These are phyloP conservation scores for Peromyscus leucopus DNA, from an alignment of 2,113 vertebrate species.

Conservation along the genomic window DNA sequence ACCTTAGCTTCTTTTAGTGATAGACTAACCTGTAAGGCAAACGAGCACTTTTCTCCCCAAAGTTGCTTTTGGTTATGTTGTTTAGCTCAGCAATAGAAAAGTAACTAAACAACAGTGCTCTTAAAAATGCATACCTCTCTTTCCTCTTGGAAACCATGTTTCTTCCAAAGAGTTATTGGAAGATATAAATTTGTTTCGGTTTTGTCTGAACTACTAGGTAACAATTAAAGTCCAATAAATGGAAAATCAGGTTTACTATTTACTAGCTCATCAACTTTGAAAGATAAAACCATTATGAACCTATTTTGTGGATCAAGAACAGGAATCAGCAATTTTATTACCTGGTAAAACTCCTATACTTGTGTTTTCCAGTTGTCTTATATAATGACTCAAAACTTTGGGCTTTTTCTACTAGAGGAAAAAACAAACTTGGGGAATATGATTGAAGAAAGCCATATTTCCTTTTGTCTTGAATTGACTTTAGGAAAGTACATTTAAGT, in stretches of 20 bases:
- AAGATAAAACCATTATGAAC: not conserved
- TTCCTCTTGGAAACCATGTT: not conserved
- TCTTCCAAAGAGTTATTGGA: not conserved
- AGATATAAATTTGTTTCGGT: not conserved
- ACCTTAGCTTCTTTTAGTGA: not conserved
- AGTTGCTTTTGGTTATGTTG: not conserved
- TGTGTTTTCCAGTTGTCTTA: not conserved
- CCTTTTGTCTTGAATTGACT: not conserved
- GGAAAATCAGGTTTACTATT: constrained; percentile 3
- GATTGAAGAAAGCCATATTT: not conserved
- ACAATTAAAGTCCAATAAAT: not conserved
- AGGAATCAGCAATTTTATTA: not conserved
- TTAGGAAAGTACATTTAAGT: not conserved
- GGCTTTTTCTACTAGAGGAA: not conserved
- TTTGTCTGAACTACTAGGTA: not conserved
- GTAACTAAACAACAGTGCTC: not conserved
- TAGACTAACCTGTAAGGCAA: not conserved
- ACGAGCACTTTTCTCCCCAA: no score
- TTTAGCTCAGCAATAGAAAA: not conserved
- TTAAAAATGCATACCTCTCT: not conserved
- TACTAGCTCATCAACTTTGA: not conserved
- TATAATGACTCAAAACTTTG: not conserved
- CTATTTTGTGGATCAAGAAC: not conserved
- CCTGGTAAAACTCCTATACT: not conserved
- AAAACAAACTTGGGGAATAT: not conserved